A percentile compares a stretch with the other conserved stretches of the same genome.
Conservation (phyloP, 2,797 vertebrate species). For the Capromys pilorides region DNA sequence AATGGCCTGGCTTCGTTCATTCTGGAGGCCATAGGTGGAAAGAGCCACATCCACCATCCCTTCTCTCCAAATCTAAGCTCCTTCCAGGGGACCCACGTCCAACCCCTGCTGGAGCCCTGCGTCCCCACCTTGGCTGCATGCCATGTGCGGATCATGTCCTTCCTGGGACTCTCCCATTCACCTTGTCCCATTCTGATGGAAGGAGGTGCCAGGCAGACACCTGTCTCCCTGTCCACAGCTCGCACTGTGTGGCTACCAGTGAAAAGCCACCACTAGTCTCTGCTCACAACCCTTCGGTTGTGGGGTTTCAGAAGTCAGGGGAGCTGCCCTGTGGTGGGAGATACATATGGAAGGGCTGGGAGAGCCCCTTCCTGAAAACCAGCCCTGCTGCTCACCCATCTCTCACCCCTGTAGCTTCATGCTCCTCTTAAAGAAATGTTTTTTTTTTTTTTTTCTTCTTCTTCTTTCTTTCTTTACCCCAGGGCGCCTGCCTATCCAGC, state of each 20-base stretch:
- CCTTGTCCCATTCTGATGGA: not conserved
- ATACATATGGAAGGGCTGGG: not conserved
- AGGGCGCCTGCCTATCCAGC: conserved; percentile 68
- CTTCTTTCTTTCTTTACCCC: conserved; percentile 28
- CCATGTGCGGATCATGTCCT: not conserved
- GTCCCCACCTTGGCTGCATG: not conserved
- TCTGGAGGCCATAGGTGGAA: not conserved
- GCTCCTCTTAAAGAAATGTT: not conserved
- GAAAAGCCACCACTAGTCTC: not conserved
- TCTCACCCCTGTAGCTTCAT: not conserved
- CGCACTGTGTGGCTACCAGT: not conserved
- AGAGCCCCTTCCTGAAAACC: not conserved
- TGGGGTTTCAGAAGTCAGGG: not conserved
- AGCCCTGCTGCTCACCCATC: not conserved
- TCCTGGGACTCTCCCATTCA: not conserved
- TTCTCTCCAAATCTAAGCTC: not conserved
- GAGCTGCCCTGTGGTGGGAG: not conserved
- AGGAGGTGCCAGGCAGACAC: not conserved
- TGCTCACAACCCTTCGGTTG: not conserved
- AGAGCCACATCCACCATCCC: not conserved
- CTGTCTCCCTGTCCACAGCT: not conserved
- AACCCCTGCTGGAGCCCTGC: not conserved
- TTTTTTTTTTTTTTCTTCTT: too few relatives aligned
- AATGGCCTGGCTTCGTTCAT: not conserved
- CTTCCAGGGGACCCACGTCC: not conserved